Conservation (phyloP, 1,140 invertebrate species). For the Saccostrea glomerata region DNA sequence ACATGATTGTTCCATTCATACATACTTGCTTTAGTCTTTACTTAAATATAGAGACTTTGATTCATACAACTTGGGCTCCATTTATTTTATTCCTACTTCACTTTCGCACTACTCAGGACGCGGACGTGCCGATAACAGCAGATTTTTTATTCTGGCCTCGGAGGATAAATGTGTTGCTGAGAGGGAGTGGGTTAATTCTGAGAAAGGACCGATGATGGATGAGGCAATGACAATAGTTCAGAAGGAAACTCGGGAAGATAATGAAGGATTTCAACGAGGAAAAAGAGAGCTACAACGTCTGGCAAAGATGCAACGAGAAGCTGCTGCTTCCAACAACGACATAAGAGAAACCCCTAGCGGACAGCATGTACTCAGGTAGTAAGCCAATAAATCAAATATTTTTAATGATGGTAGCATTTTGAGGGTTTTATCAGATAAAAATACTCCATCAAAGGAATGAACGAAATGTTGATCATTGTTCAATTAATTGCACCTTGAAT, state of each 20-base stretch:
- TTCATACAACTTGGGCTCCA: too few species aligned
- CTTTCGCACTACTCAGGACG: conserved; percentile 55
- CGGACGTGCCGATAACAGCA: conserved; percentile 65
- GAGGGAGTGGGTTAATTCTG: conserved; percentile 68
- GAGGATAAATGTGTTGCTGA: conserved; percentile 58
- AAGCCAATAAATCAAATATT: too few species aligned
- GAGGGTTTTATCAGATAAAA: too few species aligned
- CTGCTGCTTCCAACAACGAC: not conserved
- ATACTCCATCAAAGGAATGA: too few species aligned
- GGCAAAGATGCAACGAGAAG: not conserved
- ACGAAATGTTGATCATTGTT: too few species aligned
- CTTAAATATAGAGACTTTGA: too few species aligned
- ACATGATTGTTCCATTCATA: too few species aligned
- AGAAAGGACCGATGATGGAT: conserved; percentile 69
- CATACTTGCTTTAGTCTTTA: too few species aligned
- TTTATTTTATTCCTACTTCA: too few species aligned
- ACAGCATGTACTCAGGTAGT: not conserved
- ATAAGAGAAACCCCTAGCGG: not conserved
- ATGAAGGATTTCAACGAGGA: not conserved
- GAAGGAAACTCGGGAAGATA: conserved; percentile 28
- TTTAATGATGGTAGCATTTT: too few species aligned
- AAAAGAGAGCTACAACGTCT: not conserved
- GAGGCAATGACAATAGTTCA: conserved; percentile 63
- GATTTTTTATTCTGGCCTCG: conserved; percentile 61
- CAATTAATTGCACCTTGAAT: too few species aligned